Evolutionary conservation across 2,113 vertebrate genomes (phyloP).

Genomic region (Perca flavescens): DNA sequence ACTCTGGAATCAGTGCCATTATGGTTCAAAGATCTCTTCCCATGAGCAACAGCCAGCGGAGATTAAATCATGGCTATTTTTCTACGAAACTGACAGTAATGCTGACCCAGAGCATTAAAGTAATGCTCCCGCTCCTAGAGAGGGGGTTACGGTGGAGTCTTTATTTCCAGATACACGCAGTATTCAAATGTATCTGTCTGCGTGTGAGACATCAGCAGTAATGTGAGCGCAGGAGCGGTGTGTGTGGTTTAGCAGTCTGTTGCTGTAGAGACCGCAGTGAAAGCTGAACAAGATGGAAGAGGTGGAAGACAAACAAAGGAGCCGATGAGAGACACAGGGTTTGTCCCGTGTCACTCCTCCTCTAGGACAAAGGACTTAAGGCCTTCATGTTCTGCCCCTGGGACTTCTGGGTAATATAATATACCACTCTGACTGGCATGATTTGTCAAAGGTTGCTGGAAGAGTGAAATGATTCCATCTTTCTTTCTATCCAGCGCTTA

Average conservation of each 20-base stretch:
- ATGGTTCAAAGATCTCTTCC: slow-evolving; percentile 27
- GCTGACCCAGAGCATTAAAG: slow-evolving; percentile 41
- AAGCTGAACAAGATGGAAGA: slow-evolving; percentile 68
- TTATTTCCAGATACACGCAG: slow-evolving; percentile 22
- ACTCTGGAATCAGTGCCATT: slow-evolving; percentile 9
- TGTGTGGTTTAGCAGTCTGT: slow-evolving; percentile 59
- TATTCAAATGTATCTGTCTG: slow-evolving; percentile 24
- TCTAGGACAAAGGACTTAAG: slow-evolving; percentile 52
- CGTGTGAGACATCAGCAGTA: background rate
- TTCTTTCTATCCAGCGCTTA: background rate
- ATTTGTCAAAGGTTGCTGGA: background rate
- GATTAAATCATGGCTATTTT: slow-evolving; percentile 36
- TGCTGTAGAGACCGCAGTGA: slow-evolving; percentile 46
- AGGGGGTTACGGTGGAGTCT: background rate
- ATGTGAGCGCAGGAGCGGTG: slow-evolving; percentile 28
- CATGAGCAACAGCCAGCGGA: slow-evolving; percentile 8
- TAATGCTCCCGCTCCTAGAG: background rate
- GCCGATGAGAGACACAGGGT: slow-evolving; percentile 46
- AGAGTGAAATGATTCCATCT: background rate
- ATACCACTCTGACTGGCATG: background rate
- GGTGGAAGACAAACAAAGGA: slow-evolving; percentile 64
- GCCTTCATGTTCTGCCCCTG: slow-evolving; percentile 57
- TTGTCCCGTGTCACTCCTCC: slow-evolving; percentile 50
- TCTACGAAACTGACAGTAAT: slow-evolving; percentile 11
- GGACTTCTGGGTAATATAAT: slow-evolving; percentile 32